These are phyloP conservation scores for Botrylloides violaceus DNA, from an alignment of 23 tunicate genomes.

Conservation along the genomic window DNA sequence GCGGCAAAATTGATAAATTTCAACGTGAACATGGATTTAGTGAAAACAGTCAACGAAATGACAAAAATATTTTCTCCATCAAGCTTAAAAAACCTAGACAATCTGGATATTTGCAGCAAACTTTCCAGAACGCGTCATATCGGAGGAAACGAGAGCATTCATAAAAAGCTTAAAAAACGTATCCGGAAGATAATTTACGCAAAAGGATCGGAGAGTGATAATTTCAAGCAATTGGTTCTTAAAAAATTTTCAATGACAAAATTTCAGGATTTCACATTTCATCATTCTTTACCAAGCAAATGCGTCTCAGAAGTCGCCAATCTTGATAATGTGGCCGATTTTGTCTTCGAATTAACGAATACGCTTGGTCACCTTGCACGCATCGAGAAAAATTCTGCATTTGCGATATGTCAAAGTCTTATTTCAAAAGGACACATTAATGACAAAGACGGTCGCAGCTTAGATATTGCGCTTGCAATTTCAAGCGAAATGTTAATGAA, in stretches of 20 bases:
- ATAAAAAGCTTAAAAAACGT: slow-evolving; percentile 8
- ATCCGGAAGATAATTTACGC: neutral
- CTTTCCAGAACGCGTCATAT: slow-evolving; percentile 29
- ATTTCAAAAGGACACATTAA: neutral
- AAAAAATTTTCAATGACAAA: neutral
- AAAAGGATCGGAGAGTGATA: neutral
- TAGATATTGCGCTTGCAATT: slow-evolving; percentile 27
- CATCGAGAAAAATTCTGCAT: neutral
- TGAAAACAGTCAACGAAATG: slow-evolving; percentile 31
- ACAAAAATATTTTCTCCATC: neutral
- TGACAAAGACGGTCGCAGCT: slow-evolving; percentile 21
- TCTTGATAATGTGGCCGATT: neutral
- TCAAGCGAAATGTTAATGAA: slow-evolving; percentile 28
- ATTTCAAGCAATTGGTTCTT: neutral
- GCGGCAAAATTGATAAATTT: neutral
- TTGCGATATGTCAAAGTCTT: neutral
- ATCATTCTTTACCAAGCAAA: neutral
- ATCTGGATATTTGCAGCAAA: slow-evolving; percentile 21
- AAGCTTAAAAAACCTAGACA: slow-evolving; percentile 13
- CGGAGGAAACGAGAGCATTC: slow-evolving; percentile 18
- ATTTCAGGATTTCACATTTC: neutral
- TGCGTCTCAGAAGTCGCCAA: no score
- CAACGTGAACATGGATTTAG: neutral
- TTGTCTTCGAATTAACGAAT: neutral
- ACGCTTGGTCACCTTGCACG: slow-evolving; percentile 1